Evolutionary conservation across 2,797 vertebrate genomes (phyloP).

Genomic region (Borostomias antarcticus): DNA sequence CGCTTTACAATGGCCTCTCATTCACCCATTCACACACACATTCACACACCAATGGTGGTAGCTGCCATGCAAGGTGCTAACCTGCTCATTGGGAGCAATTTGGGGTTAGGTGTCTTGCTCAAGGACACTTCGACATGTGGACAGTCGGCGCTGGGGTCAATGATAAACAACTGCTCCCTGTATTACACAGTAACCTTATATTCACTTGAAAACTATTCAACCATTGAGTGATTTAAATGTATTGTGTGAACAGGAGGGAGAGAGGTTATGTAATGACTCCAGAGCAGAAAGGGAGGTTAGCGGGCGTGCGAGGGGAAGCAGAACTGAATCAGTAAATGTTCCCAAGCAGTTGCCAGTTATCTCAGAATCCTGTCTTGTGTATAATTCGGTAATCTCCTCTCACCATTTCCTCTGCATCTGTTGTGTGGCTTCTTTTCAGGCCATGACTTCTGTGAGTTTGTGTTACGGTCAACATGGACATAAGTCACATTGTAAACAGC

Average conservation of each 20-base stretch:
- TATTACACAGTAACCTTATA: too few relatives aligned
- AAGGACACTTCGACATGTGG: too few relatives aligned
- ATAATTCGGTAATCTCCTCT: conserved; percentile 24
- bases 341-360: background rate
- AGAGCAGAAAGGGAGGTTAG: conserved; percentile 12
- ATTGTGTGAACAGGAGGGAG: conserved; percentile 1
- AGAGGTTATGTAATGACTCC: conserved; percentile 30
- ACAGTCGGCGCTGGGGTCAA: too few relatives aligned
- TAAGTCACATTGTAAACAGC: conserved; percentile 14
- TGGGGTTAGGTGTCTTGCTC: too few relatives aligned
- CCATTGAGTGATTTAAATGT: background rate
- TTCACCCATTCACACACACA: too few relatives aligned
- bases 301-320: conserved; percentile 3
- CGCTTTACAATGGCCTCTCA: too few relatives aligned
- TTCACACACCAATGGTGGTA: too few relatives aligned
- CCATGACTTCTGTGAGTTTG: background rate
- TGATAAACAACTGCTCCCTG: too few relatives aligned
- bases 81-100: too few relatives aligned
- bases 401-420: conserved; percentile 1
- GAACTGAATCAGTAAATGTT: conserved; percentile 7
- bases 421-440: conserved; percentile 21
- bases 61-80: too few relatives aligned
- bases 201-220: too few relatives aligned
- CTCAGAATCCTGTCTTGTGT: conserved; percentile 4
- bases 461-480: conserved; percentile 22